phyloP scores from a whole-genome alignment of 2,797 vertebrate species.

The Lacerta agilis region DNA sequence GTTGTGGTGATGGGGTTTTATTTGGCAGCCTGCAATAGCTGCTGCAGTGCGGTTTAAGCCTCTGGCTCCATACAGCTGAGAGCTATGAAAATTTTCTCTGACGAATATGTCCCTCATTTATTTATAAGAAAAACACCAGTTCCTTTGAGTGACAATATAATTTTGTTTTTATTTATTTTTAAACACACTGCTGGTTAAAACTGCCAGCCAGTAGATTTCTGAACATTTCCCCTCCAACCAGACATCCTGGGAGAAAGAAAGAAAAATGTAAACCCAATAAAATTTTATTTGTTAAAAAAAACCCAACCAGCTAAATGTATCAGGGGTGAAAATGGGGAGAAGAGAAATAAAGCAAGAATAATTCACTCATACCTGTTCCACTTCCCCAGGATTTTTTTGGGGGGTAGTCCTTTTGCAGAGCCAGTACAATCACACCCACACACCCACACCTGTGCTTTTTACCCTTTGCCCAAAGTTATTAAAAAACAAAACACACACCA shows the following conservation, averaged over 20 bases:
- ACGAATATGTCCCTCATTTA: not conserved
- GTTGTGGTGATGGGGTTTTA: not conserved
- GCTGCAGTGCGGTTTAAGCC: not conserved
- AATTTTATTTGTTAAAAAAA: conserved; percentile 47
- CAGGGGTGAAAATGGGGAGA: conserved; percentile 47
- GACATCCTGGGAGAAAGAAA: conserved; percentile 45
- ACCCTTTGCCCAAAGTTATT: conserved; percentile 56
- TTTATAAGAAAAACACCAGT: conserved; percentile 39
- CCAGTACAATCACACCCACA: conserved; percentile 44
- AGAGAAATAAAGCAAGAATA: conserved; percentile 44
- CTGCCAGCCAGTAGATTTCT: conserved; percentile 66
- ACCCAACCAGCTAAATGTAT: conserved; percentile 61
- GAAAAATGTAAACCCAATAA: not conserved
- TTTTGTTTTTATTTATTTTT: conserved; percentile 69
- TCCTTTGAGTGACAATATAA: conserved; percentile 66
- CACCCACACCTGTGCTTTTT: conserved; percentile 59
- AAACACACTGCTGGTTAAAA: conserved; percentile 67
- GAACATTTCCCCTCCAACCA: conserved; percentile 68
- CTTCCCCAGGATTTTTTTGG: conserved; percentile 20
- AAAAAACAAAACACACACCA: conserved; percentile 21
- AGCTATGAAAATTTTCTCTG: not conserved
- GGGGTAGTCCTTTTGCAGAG: conserved; percentile 51
- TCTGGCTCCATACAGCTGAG: rapidly evolving
- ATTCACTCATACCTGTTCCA: conserved; percentile 24
- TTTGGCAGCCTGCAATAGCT: not conserved